These are phyloP conservation scores for Furcula furcula DNA, from an alignment of 2,888 invertebrate genomes.

Conservation along the genomic window DNA sequence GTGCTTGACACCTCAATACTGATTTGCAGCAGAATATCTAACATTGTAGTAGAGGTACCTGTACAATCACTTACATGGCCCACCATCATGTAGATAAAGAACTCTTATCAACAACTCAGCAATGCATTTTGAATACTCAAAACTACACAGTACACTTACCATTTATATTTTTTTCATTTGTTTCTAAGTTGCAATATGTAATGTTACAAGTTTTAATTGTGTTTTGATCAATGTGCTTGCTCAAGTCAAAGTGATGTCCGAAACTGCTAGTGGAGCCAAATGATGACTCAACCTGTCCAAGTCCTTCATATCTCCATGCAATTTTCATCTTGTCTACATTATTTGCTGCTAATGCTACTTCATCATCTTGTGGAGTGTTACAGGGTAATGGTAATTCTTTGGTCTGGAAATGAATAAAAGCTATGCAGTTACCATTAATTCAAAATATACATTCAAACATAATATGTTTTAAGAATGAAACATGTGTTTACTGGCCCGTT, in stretches of 20 bases:
- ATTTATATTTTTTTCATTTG: constrained; percentile 27
- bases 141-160: too few relatives aligned
- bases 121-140: too few relatives aligned
- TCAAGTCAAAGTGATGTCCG: constrained; percentile 92
- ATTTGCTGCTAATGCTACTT: constrained; percentile 39
- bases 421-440: too few relatives aligned
- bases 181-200: constrained; percentile 74
- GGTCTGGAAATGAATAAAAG: constrained; percentile 62
- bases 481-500: too few relatives aligned
- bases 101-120: too few relatives aligned
- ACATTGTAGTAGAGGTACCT: too few relatives aligned
- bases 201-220: constrained; percentile 81
- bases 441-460: too few relatives aligned
- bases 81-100: too few relatives aligned
- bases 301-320: constrained; percentile 94
- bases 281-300: constrained; percentile 83
- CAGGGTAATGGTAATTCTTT: constrained; percentile 78
- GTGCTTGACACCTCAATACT: too few relatives aligned
- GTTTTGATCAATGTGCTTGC: constrained; percentile 85
- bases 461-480: too few relatives aligned
- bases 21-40: too few relatives aligned
- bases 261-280: constrained; percentile 77
- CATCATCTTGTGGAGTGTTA: constrained; percentile 63
- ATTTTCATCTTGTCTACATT: constrained; percentile 88
- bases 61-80: too few relatives aligned